phyloP scores from a whole-genome alignment of 1,140 invertebrate species.

The Polypedilum vanderplanki region DNA sequence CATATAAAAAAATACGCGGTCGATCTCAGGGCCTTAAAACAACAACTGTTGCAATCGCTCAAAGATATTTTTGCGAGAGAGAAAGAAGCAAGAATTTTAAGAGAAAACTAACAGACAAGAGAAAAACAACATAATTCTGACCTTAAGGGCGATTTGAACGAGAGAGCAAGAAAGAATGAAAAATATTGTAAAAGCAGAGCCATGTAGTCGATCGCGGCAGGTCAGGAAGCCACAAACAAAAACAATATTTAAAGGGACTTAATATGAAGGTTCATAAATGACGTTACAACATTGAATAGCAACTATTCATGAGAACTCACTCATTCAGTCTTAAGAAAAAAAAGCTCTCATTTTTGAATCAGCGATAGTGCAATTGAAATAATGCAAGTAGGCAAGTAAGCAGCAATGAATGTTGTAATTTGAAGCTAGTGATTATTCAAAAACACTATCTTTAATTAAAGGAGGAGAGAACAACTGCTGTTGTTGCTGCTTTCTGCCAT shows the following conservation, averaged over 20 bases:
- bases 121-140: conserved; percentile 13
- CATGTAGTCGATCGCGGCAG: conserved; percentile 5
- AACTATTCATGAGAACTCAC: no score
- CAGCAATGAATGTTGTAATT: not conserved
- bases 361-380: not conserved
- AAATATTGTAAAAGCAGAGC: not conserved
- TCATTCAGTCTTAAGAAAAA: not conserved
- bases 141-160: not conserved
- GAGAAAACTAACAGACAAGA: conserved; percentile 3
- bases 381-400: not conserved
- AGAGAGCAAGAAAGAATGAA: not conserved
- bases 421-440: conserved; percentile 18
- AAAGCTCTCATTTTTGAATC: not conserved
- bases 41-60: not conserved
- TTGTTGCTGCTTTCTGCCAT: not conserved
- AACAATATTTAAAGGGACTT: conserved; percentile 19
- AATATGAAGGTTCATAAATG: conserved; percentile 18
- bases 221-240: conserved; percentile 3
- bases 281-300: not conserved
- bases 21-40: not conserved
- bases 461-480: not conserved
- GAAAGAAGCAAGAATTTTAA: not conserved
- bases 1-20: not conserved
- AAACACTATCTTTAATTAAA: conserved; percentile 20
- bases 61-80: not conserved